Evolutionary conservation across 2,888 invertebrate species (phyloP), one percentile per base, ranked within the genome.

Genomic region (Oscheius sp.): DNA sequence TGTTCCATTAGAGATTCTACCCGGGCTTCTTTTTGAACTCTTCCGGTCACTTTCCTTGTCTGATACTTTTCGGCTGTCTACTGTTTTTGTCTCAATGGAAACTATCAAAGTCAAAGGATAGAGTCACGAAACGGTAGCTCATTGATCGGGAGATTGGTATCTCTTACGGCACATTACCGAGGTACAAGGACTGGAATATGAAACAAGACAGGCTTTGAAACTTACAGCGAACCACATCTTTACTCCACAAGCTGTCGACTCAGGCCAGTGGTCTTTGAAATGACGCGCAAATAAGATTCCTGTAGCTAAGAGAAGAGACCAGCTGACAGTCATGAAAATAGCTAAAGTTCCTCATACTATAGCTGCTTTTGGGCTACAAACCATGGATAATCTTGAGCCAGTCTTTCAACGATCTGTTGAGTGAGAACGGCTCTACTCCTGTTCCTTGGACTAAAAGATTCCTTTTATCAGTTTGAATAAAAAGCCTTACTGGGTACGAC

Each of bases 191-290:
- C 21, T 21, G 21, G 21, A 21, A 21, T 0, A 0, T 21, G 21
- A 21, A 21, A 21, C 21, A 21, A 21, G 21, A 21, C 21, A 21
- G 21, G 21, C 21, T 21, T 21, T 21, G 42, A 53, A 48, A 71
- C 81, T 70, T 47, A 83, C 81, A 42, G 81, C 73, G 72, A 83
- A 83, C 83, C 83, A 83, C 71, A 83, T 65, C 53, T 79, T 76
- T 3, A 77, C 66, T 2, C 80, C 82, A 68, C 76, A 66, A 21
- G 79, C 57, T 1, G 63, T 73, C 13, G 79, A 79, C 70, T 79
- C 75, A 9, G 83, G 80, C 72, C 75, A 77, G 74, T 83, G 79
- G 35, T 74, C 76, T 58, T 76, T 75, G 76, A 81, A 82, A 65
- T 78, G 77, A 1, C 80, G 75, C 4, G 79, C 82, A 55, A 79